phyloP scores from a whole-genome alignment of 1,140 invertebrate genomes.

The Drosophila obscura region DNA sequence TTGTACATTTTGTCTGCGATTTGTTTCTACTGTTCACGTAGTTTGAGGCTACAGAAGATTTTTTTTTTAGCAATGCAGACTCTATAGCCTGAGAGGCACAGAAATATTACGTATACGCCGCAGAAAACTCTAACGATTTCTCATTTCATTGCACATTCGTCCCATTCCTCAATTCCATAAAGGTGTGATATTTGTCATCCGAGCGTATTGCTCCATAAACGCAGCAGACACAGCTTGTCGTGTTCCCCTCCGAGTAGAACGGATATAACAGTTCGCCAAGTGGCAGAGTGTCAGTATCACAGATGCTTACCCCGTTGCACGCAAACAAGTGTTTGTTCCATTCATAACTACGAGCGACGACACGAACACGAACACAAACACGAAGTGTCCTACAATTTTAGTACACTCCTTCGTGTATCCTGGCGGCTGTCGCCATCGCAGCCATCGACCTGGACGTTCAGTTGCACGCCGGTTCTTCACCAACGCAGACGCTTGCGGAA shows the following conservation, averaged over 20 bases:
- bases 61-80: no score
- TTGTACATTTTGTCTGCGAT: no score
- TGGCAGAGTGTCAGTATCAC: neutral
- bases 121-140: no score
- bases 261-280: constrained; percentile 10
- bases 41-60: no score
- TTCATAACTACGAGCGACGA: constrained; percentile 62
- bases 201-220: no score
- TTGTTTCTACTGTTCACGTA: no score
- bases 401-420: constrained; percentile 15
- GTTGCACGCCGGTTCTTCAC: constrained; percentile 70
- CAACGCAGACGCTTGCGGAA: constrained; percentile 57
- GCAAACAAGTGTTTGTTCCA: constrained; percentile 79
- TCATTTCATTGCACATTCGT: no score
- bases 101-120: no score
- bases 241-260: constrained; percentile 20
- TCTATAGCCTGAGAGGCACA: no score
- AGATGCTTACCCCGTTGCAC: constrained; percentile 54
- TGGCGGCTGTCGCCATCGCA: constrained; percentile 1
- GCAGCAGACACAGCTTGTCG: no score
- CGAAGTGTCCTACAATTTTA: constrained; percentile 63
- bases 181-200: no score
- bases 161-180: no score
- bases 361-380: neutral
- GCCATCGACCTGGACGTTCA: constrained; percentile 15